Conservation (phyloP, 2,113 vertebrate species). For the Coracopsis vasa region DNA sequence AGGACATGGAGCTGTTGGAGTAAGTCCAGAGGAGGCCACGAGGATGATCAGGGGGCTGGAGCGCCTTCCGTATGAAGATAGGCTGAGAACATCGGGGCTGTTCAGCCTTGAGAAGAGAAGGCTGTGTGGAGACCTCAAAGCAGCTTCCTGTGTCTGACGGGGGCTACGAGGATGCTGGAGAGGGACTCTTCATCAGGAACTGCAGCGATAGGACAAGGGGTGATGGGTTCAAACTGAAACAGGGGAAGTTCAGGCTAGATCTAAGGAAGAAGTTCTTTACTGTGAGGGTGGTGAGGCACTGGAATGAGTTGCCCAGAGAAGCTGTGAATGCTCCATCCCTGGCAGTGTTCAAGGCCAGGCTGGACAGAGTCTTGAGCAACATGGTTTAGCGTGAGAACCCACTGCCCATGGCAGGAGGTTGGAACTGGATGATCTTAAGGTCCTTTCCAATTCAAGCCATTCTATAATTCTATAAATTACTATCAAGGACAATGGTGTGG, state of each 20-base stretch:
- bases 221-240: background rate
- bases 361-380: background rate
- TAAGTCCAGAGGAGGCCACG: background rate
- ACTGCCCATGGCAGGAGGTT: background rate
- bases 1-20: background rate
- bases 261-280: background rate
- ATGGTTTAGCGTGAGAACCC: background rate
- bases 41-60: background rate
- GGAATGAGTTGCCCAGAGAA: background rate
- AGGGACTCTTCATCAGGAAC: background rate
- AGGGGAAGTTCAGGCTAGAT: background rate
- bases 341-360: background rate
- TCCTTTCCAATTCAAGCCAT: background rate
- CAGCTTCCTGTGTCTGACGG: background rate
- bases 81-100: background rate
- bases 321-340: background rate
- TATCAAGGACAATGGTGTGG: background rate
- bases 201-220: background rate
- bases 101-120: background rate
- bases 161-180: background rate
- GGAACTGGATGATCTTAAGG: background rate
- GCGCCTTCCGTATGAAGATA: background rate
- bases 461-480: background rate
- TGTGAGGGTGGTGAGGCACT: background rate
- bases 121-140: background rate